phyloP scores from a whole-genome alignment of 2,888 invertebrate genomes.

The Drosophila nigritarsus region DNA sequence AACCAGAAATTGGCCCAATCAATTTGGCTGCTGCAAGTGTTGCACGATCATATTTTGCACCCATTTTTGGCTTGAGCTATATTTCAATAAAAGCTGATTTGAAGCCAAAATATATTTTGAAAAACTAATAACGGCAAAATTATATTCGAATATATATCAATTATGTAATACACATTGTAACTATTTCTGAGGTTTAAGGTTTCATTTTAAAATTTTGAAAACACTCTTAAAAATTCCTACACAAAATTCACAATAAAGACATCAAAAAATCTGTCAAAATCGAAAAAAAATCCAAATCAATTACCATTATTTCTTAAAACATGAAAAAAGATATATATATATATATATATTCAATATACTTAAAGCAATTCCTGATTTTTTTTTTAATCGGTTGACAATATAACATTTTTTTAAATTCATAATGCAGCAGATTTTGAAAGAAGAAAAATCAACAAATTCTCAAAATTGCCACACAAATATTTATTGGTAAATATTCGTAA shows the following conservation, averaged over 20 bases:
- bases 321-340: neutral
- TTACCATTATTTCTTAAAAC: too few species aligned
- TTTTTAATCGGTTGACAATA: neutral
- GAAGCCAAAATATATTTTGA: neutral
- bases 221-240: neutral
- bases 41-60: constrained; percentile 18
- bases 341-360: neutral
- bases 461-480: neutral
- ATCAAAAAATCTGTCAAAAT: neutral
- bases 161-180: neutral
- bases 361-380: too few species aligned
- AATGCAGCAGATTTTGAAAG: neutral
- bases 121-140: neutral
- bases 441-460: neutral
- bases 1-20: constrained; percentile 44
- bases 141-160: neutral
- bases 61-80: neutral
- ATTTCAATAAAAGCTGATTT: neutral
- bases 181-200: neutral
- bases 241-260: neutral
- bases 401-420: neutral
- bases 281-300: neutral
- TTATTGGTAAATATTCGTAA: neutral
- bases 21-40: constrained; percentile 40
- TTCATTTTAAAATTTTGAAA: neutral